Conservation (phyloP, 1,140 invertebrate species). For the Portunus trituberculatus region DNA sequence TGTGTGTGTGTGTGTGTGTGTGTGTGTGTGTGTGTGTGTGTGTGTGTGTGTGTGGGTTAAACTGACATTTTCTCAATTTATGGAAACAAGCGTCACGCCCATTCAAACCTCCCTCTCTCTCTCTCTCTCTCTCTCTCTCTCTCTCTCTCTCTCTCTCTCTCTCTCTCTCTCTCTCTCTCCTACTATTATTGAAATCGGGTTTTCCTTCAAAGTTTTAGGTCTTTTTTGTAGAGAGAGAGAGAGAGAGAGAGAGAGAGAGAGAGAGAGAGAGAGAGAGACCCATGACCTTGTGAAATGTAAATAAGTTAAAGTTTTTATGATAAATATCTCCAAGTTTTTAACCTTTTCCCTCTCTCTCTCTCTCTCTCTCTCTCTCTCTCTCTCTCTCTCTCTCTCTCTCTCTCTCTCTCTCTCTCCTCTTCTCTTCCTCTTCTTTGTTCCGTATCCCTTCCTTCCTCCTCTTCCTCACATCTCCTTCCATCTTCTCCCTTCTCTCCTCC, state of each 20-base stretch:
- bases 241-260: slow-evolving; percentile 34
- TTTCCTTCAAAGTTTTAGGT: too few species aligned
- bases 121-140: too few species aligned
- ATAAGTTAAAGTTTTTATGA: too few species aligned
- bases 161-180: too few species aligned
- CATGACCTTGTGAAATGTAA: too few species aligned
- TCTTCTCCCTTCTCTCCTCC: not conserved
- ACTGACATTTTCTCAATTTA: slow-evolving; percentile 23
- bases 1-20: slow-evolving; percentile 49
- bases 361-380: not conserved
- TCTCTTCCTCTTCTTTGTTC: not conserved
- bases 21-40: slow-evolving; percentile 56
- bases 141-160: too few species aligned
- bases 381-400: not conserved
- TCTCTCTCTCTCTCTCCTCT: not conserved
- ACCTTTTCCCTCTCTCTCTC: not conserved
- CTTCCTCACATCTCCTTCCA: not conserved
- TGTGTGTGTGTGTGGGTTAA: slow-evolving; percentile 44
- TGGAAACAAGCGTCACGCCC: not conserved
- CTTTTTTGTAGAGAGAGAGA: too few species aligned
- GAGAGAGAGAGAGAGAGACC: slow-evolving; percentile 30
- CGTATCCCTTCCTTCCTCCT: not conserved
- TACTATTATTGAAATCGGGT: too few species aligned
- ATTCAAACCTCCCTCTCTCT: too few species aligned
- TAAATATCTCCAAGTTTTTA: not conserved